Evolutionary conservation across 1,140 invertebrate species (phyloP).

Genomic region (Panagrolaimus sp.): DNA sequence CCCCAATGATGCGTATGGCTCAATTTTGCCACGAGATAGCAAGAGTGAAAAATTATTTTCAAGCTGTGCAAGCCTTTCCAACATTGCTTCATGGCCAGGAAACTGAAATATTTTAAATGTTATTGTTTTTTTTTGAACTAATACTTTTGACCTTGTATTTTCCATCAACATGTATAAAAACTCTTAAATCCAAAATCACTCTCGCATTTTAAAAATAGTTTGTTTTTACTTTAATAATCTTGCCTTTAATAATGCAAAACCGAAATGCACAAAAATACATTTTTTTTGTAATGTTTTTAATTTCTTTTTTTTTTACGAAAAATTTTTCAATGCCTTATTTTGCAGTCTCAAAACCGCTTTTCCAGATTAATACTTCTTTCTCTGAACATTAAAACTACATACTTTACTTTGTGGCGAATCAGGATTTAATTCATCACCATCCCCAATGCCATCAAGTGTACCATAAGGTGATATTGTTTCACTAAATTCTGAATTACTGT

Average conservation of each 20-base stretch:
- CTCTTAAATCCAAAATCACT: too few species aligned
- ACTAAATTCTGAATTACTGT: constrained; percentile 1
- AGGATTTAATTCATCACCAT: constrained; percentile 1
- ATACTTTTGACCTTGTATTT: too few species aligned
- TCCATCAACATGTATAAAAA: too few species aligned
- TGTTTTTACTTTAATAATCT: too few species aligned
- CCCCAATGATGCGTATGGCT: constrained; percentile 47
- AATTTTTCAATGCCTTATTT: too few species aligned
- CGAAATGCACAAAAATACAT: too few species aligned
- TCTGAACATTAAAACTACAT: neutral
- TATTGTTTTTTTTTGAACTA: too few species aligned
- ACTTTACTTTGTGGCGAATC: constrained; percentile 16
- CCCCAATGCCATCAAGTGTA: neutral
- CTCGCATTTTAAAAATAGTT: too few species aligned
- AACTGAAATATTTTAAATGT: constrained; percentile 15
- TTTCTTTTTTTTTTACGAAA: too few species aligned
- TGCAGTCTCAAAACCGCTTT: neutral
- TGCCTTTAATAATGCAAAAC: too few species aligned
- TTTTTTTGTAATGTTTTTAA: too few species aligned
- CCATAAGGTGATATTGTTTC: too few species aligned
- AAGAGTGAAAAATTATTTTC: constrained; percentile 56
- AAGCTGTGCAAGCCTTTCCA: constrained; percentile 48
- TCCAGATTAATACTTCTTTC: neutral
- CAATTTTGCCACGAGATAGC: constrained; percentile 47
- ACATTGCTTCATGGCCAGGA: constrained; percentile 33